Evolutionary conservation across 2,888 invertebrate genomes (phyloP), one percentile per base, ranked within the genome.

Genomic region (Argyra leucocephala): DNA sequence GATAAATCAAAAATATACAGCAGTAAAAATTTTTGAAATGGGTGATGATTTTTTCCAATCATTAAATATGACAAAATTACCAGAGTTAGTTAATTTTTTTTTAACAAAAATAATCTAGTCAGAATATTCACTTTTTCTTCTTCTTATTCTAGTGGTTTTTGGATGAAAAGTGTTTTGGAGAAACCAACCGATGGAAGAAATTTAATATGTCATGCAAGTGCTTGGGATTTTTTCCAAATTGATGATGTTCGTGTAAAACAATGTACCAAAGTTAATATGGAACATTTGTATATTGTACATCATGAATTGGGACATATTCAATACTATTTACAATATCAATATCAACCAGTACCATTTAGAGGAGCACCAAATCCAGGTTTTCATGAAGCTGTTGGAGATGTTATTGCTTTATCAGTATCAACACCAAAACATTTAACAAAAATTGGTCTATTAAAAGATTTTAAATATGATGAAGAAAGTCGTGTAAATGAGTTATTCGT

Each of bases 31-130:
- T 81, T 95, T 93, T 77, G 82, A 87, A 73, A 83, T 88, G 74
- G 88, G 93, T 0, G 94, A 95, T 74, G 86, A 89, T 68, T 94
- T 93, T 78, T 94, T 93, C 78, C 85, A 84, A 61, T 92, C 92
- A 0, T 79, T 94, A 63, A 91, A 91, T 70, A 80, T 95, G 76
- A 87, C 87, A 0, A 84, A 86, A 9, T 87, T 95, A 86, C 89
- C 93, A 0, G 22, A 69, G 6, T 72, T 62, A 67, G 69, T 69
- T 3, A 21, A 31, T 2, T 31, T 31, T 37, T 37, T 37, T 37
- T 9, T 12, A 37, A 37, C 5, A 37, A 37, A 9, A 48, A 18
- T 18, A 48, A 48, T 48, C 10, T 37, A 31, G 31, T 31, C 10
- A 31, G 31, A 31, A 31, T 31, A 36, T 57, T 63, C 9, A 23